These are phyloP conservation scores for Malacoraja senta DNA, from an alignment of 2,797 vertebrate species.

Conservation along the genomic window DNA sequence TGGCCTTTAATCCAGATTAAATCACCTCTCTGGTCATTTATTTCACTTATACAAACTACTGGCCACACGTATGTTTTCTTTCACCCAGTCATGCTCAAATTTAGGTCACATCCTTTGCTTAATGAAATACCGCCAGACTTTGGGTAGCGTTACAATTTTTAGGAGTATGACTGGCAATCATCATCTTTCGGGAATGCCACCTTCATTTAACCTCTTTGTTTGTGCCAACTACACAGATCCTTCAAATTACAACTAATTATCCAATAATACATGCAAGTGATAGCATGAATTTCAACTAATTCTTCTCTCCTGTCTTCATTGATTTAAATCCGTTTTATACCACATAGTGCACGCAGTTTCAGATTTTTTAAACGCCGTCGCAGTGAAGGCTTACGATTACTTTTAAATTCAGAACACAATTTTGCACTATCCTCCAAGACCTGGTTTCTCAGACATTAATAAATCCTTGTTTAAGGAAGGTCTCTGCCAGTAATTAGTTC, in stretches of 20 bases:
- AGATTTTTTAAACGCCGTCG: not conserved
- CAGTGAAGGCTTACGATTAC: not conserved
- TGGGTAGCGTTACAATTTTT: not conserved
- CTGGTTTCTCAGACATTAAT: not conserved
- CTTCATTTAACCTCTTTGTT: not conserved
- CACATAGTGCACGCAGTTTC: not conserved
- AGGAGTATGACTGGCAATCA: not conserved
- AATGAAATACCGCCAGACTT: not conserved
- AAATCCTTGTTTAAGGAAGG: not conserved
- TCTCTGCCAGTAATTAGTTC: not conserved
- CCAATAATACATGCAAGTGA: not conserved
- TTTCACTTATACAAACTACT: not conserved
- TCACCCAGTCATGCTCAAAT: not conserved
- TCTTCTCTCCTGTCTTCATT: not conserved
- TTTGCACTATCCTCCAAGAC: not conserved
- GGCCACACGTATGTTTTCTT: not conserved
- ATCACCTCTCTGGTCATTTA: not conserved
- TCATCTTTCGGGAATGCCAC: not conserved
- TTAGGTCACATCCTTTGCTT: not conserved
- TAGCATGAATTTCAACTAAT: not conserved
- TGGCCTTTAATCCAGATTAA: not conserved
- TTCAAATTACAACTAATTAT: not conserved
- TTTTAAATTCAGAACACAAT: not conserved
- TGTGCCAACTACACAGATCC: not conserved
- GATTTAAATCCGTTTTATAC: not conserved